phyloP scores from a whole-genome alignment of 2,797 vertebrate genomes.

The Betta splendens region DNA sequence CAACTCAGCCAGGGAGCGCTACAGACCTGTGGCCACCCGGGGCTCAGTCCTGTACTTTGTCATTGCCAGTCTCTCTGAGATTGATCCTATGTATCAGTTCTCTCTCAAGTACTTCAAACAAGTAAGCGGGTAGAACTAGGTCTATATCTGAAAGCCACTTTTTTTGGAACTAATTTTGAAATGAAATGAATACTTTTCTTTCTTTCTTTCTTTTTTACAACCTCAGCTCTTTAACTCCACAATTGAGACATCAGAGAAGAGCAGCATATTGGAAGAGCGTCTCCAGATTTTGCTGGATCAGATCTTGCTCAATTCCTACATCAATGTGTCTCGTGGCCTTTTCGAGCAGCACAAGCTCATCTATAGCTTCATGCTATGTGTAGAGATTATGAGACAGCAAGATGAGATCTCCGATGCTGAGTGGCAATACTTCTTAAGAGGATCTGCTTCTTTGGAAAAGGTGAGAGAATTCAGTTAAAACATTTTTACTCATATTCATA shows the following conservation, averaged over 20 bases:
- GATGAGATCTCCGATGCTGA: conserved; percentile 76
- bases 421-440: conserved; percentile 84
- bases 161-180: neutral
- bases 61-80: conserved; percentile 85
- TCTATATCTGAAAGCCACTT: neutral
- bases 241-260: conserved; percentile 79
- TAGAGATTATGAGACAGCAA: conserved; percentile 82
- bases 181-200: neutral
- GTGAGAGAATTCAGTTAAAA: conserved; percentile 49
- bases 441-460: conserved; percentile 75
- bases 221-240: conserved; percentile 83
- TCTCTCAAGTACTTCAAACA: conserved; percentile 91
- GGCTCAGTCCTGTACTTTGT: conserved; percentile 86
- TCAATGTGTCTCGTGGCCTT: conserved; percentile 82
- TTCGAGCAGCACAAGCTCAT: conserved; percentile 87
- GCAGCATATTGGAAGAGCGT: conserved; percentile 69
- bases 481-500: too few relatives aligned
- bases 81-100: conserved; percentile 88
- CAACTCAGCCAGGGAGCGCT: conserved; percentile 80
- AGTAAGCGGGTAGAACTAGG: conserved; percentile 20
- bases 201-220: neutral
- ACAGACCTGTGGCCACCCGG: conserved; percentile 81
- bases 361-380: conserved; percentile 86
- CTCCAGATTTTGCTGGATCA: conserved; percentile 79
- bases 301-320: conserved; percentile 79